Evolutionary conservation across 2,888 invertebrate species (phyloP).

Genomic region (Incurvaria masculella): DNA sequence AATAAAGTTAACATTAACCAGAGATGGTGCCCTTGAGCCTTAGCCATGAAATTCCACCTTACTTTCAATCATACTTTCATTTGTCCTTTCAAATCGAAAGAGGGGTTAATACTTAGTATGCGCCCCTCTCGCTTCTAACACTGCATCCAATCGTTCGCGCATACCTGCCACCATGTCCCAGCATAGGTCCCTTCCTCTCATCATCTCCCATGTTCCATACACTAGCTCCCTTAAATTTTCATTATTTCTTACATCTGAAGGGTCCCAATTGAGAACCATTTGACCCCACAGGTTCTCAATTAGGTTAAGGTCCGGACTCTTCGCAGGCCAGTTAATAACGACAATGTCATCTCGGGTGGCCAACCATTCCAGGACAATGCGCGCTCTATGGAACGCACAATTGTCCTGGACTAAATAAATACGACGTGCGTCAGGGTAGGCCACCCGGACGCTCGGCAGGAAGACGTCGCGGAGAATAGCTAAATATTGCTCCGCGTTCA

Average conservation of each 20-base stretch:
- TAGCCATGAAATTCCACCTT: no score
- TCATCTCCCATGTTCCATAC: conserved; percentile 7
- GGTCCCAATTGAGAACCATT: conserved; percentile 14
- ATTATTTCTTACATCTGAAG: conserved; percentile 4
- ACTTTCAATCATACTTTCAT: no score
- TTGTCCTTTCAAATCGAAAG: no score
- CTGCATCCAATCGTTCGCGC: conserved; percentile 5
- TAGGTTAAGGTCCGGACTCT: conserved; percentile 13
- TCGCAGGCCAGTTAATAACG: not conserved
- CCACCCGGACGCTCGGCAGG: no score
- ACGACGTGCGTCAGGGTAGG: no score
- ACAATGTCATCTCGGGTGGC: not conserved
- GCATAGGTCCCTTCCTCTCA: conserved; percentile 9
- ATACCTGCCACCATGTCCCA: conserved; percentile 9
- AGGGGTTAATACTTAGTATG: no score
- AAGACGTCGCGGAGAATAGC: conserved; percentile 1
- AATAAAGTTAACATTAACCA: no score
- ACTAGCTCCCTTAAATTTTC: conserved; percentile 3
- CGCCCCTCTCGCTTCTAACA: conserved; percentile 2
- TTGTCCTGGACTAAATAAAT: no score
- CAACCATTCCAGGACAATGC: not conserved
- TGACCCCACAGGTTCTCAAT: conserved; percentile 1
- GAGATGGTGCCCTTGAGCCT: no score
- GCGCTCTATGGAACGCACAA: not conserved
- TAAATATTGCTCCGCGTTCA: conserved; percentile 9